A percentile compares a stretch with the other conserved stretches of the same genome.
Evolutionary conservation across 2,888 invertebrate genomes (phyloP).

Genomic region (Keiferia lycopersicella): DNA sequence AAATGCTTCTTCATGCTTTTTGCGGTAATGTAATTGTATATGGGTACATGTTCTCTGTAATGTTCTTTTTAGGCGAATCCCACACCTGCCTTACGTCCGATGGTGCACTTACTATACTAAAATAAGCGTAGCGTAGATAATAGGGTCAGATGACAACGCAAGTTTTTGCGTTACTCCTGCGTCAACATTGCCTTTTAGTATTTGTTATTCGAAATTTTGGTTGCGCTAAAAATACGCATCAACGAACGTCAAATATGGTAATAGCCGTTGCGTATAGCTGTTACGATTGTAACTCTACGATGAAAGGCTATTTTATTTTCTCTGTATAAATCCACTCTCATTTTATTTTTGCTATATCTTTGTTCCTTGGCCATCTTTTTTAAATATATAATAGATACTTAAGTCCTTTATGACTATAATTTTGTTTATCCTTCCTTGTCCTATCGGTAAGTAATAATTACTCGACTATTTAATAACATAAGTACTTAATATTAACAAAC

Average conservation of each 20-base stretch:
- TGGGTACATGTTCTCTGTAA: neutral
- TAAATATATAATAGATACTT: neutral
- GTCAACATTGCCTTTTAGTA: too few relatives aligned
- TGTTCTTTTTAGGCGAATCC: neutral
- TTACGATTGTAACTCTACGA: neutral
- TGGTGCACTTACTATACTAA: too few relatives aligned
- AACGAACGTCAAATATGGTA: too few relatives aligned
- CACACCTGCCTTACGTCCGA: too few relatives aligned
- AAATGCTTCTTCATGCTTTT: conserved; percentile 23
- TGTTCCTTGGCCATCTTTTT: neutral
- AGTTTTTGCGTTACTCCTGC: too few relatives aligned
- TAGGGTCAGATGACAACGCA: too few relatives aligned
- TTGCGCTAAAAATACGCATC: too few relatives aligned
- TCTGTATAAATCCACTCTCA: neutral
- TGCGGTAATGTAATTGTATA: conserved; percentile 19
- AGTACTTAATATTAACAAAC: conserved; percentile 3
- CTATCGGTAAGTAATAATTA: neutral
- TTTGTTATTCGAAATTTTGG: too few relatives aligned
- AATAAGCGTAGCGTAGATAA: too few relatives aligned
- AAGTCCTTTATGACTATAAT: neutral
- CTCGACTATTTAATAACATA: neutral
- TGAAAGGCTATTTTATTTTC: neutral
- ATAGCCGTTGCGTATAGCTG: neutral
- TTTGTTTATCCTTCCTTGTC: neutral
- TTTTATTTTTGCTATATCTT: neutral